Percentiles rank a stretch among this genome's conserved stretches.
Evolutionary conservation across 2,113 vertebrate genomes (phyloP).

Genomic region (Anguilla japonica): DNA sequence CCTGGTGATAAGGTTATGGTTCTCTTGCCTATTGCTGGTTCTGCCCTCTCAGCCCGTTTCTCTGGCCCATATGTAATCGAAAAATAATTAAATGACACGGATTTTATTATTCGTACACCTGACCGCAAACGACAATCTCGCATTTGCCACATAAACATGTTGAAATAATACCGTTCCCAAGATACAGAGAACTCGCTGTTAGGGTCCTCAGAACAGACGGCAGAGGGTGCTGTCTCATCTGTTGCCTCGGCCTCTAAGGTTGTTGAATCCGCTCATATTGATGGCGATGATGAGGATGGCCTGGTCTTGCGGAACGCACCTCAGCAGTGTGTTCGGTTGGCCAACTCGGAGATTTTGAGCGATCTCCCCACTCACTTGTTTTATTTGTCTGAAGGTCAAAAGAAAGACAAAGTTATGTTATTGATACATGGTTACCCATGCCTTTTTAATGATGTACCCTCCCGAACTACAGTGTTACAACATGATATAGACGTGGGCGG

Average conservation of each 20-base stretch:
- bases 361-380: neutral
- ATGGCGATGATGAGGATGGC: neutral
- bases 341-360: neutral
- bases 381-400: neutral
- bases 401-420: neutral
- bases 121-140: neutral
- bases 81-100: neutral
- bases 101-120: neutral
- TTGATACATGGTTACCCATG: neutral
- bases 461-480: neutral
- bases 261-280: no score
- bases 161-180: neutral
- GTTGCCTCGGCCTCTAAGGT: neutral
- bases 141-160: slow-evolving; percentile 5
- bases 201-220: neutral
- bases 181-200: no score
- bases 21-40: neutral
- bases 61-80: slow-evolving; percentile 12
- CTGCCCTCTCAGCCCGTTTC: neutral
- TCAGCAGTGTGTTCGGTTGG: neutral
- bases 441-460: neutral
- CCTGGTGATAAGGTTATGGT: slow-evolving; percentile 19
- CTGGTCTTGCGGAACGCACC: neutral
- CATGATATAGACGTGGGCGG: neutral
- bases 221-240: neutral